Conservation (phyloP, 2,113 vertebrate species). For the Micronisus gabar region DNA sequence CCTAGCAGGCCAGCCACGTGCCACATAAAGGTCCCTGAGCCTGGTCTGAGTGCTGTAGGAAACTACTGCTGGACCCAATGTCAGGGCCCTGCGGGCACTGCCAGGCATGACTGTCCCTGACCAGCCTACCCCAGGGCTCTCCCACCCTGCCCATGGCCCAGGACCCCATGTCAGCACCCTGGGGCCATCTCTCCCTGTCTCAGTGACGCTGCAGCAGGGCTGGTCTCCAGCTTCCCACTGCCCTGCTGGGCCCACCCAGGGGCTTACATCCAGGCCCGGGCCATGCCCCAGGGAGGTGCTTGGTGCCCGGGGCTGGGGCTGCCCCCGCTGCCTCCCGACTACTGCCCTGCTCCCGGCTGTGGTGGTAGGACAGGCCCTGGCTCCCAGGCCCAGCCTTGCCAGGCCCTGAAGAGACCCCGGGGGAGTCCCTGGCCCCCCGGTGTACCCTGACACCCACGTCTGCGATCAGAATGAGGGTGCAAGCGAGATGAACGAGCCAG, state of each 20-base stretch:
- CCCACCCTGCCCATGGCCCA: neutral
- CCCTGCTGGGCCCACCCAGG: neutral
- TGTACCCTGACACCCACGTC: no score
- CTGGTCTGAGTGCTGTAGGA: neutral
- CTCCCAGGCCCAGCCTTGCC: neutral
- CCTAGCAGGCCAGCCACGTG: neutral
- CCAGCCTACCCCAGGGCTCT: no score
- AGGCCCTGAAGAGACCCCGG: neutral
- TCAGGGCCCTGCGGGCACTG: neutral
- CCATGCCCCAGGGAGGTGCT: neutral
- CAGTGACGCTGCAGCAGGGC: neutral
- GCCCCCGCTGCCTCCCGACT: rapidly evolving
- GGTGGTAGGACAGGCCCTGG: neutral
- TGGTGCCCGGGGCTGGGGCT: rapidly evolving
- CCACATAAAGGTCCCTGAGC: rapidly evolving
- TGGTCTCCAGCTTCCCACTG: neutral
- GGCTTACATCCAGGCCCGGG: rapidly evolving
- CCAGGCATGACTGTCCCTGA: no score
- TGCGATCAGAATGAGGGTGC: neutral
- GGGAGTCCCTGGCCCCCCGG: rapidly evolving
- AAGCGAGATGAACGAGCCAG: neutral
- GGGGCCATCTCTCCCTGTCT: neutral
- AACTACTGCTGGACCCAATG: neutral
- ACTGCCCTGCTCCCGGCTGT: neutral
- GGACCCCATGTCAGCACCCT: neutral